Base-by-base conservation (phyloP, 2,113 vertebrate species). In the Pardalotus punctatus region DNA sequence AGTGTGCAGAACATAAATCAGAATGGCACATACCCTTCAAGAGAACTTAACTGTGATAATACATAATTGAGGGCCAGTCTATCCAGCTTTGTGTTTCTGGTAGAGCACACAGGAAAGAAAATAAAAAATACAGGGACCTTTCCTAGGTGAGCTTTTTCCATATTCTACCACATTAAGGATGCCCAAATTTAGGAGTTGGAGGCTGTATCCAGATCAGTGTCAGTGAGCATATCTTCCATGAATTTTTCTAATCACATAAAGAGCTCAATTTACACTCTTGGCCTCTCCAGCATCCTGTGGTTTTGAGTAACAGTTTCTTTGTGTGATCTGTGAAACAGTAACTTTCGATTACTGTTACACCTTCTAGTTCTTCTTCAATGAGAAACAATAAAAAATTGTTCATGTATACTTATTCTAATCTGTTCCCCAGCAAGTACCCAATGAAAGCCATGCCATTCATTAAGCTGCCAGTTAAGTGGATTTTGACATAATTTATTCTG, bases 401-500 rank as follows among this genome's bases (percentile, higher is more conserved):
- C 14, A 38, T 1, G 2, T 62, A 12, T 35, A 38, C 43, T 85
- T 71, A 66, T 50, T 95, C 36, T 73, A 36, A 73, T 84, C 40
- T 81, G 27, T 76, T 95, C 71, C 40, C 5, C 11, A 47, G 42
- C 33, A 84, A 81, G 36, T 70, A 73, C 36, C 31, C 33, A 77
- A 14, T 92, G 83, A 86, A 88, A 88, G 40, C 43, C 22, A 54
- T 13, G 28, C 42, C 83, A 47, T 70, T 92, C 12, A 35, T 94
- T 82, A 83, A 73, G 76, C 36, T 83, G 60, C 33, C 81, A 78
- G 6, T 86, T 92, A 86, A 93, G 50, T 78, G 35, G 38, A 66
- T 91, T 78, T 88, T 89, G 15, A 86, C 51, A 58, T 89, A 66
- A 71, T 82, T 94, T 43, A 72, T 82, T 74, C 70, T 72, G 31